Conservation (phyloP, 2,113 vertebrate species). For the Cyanoderma ruficeps region DNA sequence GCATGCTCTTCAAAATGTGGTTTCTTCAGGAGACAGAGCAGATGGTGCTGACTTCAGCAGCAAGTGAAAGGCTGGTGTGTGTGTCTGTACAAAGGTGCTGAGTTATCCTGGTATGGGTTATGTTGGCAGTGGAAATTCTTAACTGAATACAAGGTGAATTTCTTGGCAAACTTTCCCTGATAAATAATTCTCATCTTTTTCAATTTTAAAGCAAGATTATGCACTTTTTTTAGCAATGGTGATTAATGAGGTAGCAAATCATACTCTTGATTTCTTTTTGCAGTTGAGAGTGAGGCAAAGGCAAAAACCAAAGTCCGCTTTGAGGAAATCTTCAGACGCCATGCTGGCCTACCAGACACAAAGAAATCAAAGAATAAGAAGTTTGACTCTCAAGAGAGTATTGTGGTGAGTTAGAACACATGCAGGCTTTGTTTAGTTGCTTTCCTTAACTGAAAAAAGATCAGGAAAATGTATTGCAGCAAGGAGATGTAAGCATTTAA, state of each 20-base stretch:
- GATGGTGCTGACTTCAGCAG: neutral
- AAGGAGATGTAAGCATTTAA: neutral
- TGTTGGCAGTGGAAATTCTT: neutral
- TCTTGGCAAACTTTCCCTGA: neutral
- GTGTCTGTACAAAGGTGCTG: neutral
- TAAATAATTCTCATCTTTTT: neutral
- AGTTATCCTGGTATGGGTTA: neutral
- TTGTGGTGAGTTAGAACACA: slow-evolving; percentile 77
- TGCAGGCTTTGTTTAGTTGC: neutral
- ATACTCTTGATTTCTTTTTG: slow-evolving; percentile 13
- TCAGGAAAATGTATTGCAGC: neutral
- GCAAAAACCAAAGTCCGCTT: slow-evolving; percentile 86
- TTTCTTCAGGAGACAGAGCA: neutral
- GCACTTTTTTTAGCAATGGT: neutral
- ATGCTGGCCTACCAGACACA: slow-evolving; percentile 68
- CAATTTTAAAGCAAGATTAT: neutral
- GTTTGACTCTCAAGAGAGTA: slow-evolving; percentile 73
- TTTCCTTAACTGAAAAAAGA: neutral
- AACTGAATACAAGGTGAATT: neutral
- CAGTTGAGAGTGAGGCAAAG: slow-evolving; percentile 89
- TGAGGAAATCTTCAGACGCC: slow-evolving; percentile 86
- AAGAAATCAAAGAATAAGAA: slow-evolving; percentile 78
- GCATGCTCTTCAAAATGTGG: neutral
- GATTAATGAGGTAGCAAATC: neutral
- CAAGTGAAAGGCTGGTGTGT: neutral